Base-by-base conservation (phyloP, 2,797 vertebrate genomes). In the Threskiornis aethiopicus region DNA sequence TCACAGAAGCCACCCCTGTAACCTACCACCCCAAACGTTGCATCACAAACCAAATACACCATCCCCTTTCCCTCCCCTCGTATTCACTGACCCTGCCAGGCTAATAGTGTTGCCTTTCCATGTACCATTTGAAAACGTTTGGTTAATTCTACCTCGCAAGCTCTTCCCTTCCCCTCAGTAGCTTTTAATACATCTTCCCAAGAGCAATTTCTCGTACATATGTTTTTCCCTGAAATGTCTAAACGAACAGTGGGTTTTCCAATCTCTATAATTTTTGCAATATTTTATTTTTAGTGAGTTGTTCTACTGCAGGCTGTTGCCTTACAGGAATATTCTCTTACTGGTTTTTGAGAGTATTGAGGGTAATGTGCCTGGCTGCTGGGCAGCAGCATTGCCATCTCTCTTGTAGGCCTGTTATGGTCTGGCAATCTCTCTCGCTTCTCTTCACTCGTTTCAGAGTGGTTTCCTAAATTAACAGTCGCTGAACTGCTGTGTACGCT, bases 41-140 rank as follows among this genome's bases (percentile, higher is more conserved):
- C 58, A 10, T 26, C 10, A 4, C 35, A 59, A 59, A 37, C 21
- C 13, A 9, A 24, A 35, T 12, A 26, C 11, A 37, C 57, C 24
- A 37, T 35, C 11, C 6, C 7, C 5, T 35, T 58, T 44, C 62
- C 29, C 4, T 75, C 52, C 28, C 21, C 12, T 54, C 1, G 0
- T 10, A 16, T 15, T 54, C 37, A 39, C 47, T 8, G n/a, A 26
- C n/a, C 26, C 24, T 65, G 21, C 22, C 28, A 33, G 51, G 35
- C 35, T 39, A 39, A 54, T 18, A 12, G 4, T 10, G 3, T 51
- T 51, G 19, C 41, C 22, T 55, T 81, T 65, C 70, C 54, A 15
- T 1, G 5, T 4, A 4, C 31, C 7, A 3, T 64, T 58, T 58
- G n/a, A 41, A 75, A 65, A 42, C 0, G 2, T 41, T 47, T 33